Conservation (phyloP, 30 jellyfish, hydroid and myxozoan species). For the Aurelia coerulea region DNA sequence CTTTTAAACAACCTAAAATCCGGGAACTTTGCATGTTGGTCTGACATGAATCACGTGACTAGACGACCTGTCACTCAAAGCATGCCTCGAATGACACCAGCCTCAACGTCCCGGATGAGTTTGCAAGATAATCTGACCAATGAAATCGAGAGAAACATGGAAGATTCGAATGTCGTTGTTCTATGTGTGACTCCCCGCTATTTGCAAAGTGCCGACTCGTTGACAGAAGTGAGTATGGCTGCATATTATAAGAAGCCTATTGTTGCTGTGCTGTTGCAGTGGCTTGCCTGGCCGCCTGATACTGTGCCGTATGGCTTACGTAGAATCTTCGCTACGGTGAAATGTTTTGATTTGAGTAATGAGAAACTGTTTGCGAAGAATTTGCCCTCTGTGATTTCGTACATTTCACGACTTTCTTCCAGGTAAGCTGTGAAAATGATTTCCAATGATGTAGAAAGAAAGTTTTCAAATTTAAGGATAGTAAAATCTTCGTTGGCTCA, state of each 20-base stretch:
- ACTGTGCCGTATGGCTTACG: constrained; percentile 37
- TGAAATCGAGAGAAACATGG: constrained; percentile 46
- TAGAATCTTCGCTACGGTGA: constrained; percentile 43
- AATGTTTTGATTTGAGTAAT: constrained; percentile 54
- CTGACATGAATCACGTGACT: constrained; percentile 72
- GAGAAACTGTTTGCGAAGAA: constrained; percentile 60
- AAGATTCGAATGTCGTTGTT: constrained; percentile 35
- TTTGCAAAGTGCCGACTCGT: constrained; percentile 43
- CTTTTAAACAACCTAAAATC: constrained; percentile 12
- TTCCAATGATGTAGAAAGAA: too few species aligned
- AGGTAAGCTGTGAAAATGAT: not conserved
- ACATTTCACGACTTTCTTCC: constrained; percentile 12
- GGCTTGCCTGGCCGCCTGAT: constrained; percentile 79
- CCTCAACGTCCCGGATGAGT: constrained; percentile 38
- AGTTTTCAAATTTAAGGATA: too few species aligned
- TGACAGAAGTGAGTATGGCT: constrained; percentile 58
- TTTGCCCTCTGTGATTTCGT: constrained; percentile 46
- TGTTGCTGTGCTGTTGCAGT: constrained; percentile 50
- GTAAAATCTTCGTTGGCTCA: too few species aligned
- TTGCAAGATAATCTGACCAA: constrained; percentile 47
- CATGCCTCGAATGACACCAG: constrained; percentile 61
- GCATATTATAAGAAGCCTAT: constrained; percentile 30
- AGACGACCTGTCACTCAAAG: constrained; percentile 66
- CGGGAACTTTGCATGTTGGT: constrained; percentile 35
- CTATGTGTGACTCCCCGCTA: constrained; percentile 50